Evolutionary conservation across 2,113 vertebrate genomes (phyloP).

Genomic region (Hemibagrus wyckioides): DNA sequence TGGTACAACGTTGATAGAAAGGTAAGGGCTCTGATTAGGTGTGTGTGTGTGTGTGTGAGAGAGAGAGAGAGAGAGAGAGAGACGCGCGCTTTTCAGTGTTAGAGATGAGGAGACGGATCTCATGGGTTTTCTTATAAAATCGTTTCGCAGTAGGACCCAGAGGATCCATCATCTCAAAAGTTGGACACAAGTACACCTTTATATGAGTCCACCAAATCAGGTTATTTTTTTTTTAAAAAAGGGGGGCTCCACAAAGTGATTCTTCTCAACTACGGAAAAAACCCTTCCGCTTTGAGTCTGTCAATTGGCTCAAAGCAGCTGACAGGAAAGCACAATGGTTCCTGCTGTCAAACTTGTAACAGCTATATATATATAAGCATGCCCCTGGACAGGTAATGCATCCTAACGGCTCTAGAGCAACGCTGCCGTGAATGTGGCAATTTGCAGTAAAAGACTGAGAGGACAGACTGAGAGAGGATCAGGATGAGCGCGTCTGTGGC

Average conservation of each 20-base stretch:
- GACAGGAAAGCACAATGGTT: slow-evolving; percentile 72
- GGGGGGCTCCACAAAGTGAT: slow-evolving; percentile 55
- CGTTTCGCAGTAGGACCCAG: slow-evolving; percentile 74
- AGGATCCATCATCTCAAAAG: slow-evolving; percentile 51
- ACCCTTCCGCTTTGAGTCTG: slow-evolving; percentile 54
- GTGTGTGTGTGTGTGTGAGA: slow-evolving; percentile 30
- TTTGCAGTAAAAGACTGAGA: slow-evolving; percentile 9
- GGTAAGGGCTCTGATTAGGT: background rate
- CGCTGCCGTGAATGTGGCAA: slow-evolving; percentile 9
- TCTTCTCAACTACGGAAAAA: slow-evolving; percentile 47
- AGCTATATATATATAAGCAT: slow-evolving; percentile 71
- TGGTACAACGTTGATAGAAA: background rate
- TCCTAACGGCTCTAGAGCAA: slow-evolving; percentile 40
- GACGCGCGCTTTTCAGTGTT: background rate
- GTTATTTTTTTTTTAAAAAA: slow-evolving; percentile 60
- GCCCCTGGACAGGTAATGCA: slow-evolving; percentile 46
- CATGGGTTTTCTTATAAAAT: slow-evolving; percentile 41
- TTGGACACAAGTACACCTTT: slow-evolving; percentile 65
- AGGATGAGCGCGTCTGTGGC: slow-evolving; percentile 79
- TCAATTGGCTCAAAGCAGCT: slow-evolving; percentile 67
- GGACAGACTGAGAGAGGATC: slow-evolving; percentile 33
- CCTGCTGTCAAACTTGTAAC: slow-evolving; percentile 59
- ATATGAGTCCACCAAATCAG: slow-evolving; percentile 58
- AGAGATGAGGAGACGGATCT: slow-evolving; percentile 18
- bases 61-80: no score